Evolutionary conservation across 2,888 invertebrate species (phyloP), one percentile per base, ranked within the genome.

Genomic region (Craniophora ligustri): DNA sequence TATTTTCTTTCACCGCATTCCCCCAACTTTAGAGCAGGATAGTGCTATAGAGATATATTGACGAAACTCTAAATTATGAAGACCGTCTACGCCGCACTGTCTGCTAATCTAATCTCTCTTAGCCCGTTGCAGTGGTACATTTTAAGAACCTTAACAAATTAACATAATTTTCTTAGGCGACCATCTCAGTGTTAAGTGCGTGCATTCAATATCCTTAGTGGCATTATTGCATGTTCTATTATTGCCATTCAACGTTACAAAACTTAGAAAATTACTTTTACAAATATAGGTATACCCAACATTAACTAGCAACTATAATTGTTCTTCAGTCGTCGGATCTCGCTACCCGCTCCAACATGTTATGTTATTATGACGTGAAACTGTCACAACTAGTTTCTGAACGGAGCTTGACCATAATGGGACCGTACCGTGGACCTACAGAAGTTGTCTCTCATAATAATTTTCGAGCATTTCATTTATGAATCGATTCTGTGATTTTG

Each of bases 1-100:
- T 31, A 67, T 67, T 61, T 65, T 67, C 63, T 50, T 63, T 59
- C 64, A 49, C 59, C 64, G 68, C 68, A 67, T 58, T 67, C 67
- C 59, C 64, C 54, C 42, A 47, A 50, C 46, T 59, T 63, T 67
- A 59, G 65, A 65, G 67, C 57, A 45, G 62, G 65, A 65, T 65
- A 65, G 65, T 62, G 42, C 64, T 62, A 65, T 62, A 34, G 47
- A 67, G 53, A 67, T 58, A 50, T 67, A 67, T 63, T 44, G 59
- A 67, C 68, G 46, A 63, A 63, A 58, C 67, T 49, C 63, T 40
- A 53, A 63, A 44, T 67, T 66, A 62, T 53, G 63, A 67, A 53
- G 40, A 63, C 46, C 19, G 56, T 61, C 47, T 61, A 44, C 49
- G 35, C 11, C 42, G 36, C 10, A 42, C n/a, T 32, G 30, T 38